Base-by-base conservation (phyloP, 2,888 invertebrate species). In the Diabrotica balteata region DNA sequence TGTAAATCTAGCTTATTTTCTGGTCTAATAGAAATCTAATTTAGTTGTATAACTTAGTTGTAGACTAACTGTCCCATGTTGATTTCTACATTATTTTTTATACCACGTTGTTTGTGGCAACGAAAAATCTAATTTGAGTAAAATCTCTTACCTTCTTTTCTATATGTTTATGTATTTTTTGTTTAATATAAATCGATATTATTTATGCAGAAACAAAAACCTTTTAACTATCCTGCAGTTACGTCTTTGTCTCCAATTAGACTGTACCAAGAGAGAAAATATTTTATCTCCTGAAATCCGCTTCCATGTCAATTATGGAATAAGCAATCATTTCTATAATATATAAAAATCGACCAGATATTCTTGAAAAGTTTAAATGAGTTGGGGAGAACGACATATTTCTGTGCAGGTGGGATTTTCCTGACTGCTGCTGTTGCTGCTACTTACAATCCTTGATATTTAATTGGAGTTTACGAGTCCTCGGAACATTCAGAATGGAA, bases 321-420 rank as follows among this genome's bases (percentile, higher is more conserved):
- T 67, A 59, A 65, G 67, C 58, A 79, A 76, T 79, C 77, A 74
- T 66, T 67, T 59, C 71, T 77, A 77, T 78, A 78, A 79, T 79
- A 77, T 75, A 75, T 73, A 80, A 79, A 80, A 80, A 78, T 79
- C 79, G 73, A 75, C 75, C 75, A 72, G 77, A 79, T 76, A 75
- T 75, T 75, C 74, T 76, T 61, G 73, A 76, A 77, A 80, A 80
- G 79, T 80, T 80, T 80, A 79, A 80, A 80, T 79, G 79, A 80
- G 79, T 75, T 78, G 77, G 71, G 71, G 77, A 46, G 8, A 62
- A 63, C 72, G 76, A 78, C 77, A 77, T 73, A 73, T 77, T 65
- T 52, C 57, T 43, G 45, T 68, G 58, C 68, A 68, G 65, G 68
- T 68, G 65, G 65, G 52, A 68, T 68, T 68, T 65, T 46, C 59